Evolutionary conservation across 2,888 invertebrate species (phyloP).

Genomic region (Perizoma affinitatum): DNA sequence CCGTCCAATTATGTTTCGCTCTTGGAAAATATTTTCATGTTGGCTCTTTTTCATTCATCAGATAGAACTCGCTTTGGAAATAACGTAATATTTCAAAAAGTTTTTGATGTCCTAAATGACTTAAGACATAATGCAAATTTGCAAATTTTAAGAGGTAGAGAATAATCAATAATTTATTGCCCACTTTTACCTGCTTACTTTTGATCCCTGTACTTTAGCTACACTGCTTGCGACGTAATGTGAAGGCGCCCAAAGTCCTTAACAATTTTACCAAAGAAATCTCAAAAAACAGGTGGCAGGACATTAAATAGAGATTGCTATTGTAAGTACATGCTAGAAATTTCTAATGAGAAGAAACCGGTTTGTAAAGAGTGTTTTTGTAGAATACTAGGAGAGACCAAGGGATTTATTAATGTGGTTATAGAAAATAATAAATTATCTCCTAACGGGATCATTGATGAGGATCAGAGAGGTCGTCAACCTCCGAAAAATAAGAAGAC

Average conservation of each 20-base stretch:
- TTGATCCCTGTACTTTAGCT: too few relatives aligned
- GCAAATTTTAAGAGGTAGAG: too few relatives aligned
- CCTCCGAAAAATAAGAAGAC: constrained; percentile 25
- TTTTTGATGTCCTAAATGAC: constrained; percentile 5
- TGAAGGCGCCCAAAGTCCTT: too few relatives aligned
- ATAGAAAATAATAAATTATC: constrained; percentile 7
- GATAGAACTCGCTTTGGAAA: constrained; percentile 14
- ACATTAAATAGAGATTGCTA: too few relatives aligned
- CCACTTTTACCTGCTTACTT: too few relatives aligned
- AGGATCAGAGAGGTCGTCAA: constrained; percentile 21
- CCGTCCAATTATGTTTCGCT: constrained; percentile 2
- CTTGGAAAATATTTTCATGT: constrained; percentile 8
- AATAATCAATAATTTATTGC: too few relatives aligned
- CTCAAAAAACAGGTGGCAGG: constrained; percentile 3
- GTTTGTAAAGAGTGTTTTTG: constrained; percentile 11
- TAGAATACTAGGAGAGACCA: constrained; percentile 9
- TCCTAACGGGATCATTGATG: constrained; percentile 11
- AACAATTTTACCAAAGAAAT: constrained; percentile 5
- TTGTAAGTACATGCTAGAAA: constrained; percentile 1
- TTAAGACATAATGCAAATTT: not conserved
- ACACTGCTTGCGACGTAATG: too few relatives aligned
- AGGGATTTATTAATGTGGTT: constrained; percentile 12
- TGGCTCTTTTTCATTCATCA: constrained; percentile 10
- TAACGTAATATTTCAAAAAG: constrained; percentile 5
- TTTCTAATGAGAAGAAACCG: constrained; percentile 6